Base-by-base conservation (phyloP, 2,113 vertebrate genomes). In the Todiramphus saurophagus region DNA sequence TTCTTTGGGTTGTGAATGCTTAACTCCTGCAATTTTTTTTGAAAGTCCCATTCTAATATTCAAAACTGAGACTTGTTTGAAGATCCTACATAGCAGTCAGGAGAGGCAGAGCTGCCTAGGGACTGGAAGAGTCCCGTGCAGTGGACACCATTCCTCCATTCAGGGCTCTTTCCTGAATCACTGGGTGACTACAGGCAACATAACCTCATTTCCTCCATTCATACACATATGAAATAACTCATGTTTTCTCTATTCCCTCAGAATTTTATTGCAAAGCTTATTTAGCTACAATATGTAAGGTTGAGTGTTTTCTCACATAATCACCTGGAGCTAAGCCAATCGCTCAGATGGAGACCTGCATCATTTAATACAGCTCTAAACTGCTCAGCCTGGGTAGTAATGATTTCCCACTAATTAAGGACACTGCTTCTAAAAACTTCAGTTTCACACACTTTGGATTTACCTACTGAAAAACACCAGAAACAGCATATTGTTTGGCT, bases 41-140 rank as follows among this genome's bases (percentile, higher is more conserved):
- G 56, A 48, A 96, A 94, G 58, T 73, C 30, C 48, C 63, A 69
- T 82, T 91, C 82, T 39, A 86, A 83, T 60, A 94, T 88, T 94
- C 53, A 93, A 62, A 89, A 80, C 24, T 59, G 18, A 51, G 24
- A 60, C 67, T 92, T 80, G 19, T 83, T 88, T 90, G 90, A 89
- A 89, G 90, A 72, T 50, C 28, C 53, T 28, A 24, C 56, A 17
- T 14, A 27, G 37, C 30, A 50, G 21, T 75, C 3, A 1, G 25
- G 66, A 81, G 48, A 93, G 33, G 33, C 83, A 81, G 76, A 80
- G 25, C 13, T 74, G 62, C 37, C 55, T 37, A 46, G 50, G 85
- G 78, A 72, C 53, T 83, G 41, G 50, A 46, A 83, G 55, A 90
- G 39, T 28, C 88, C 33, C 0, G 0, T 7, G 35, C n/a, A 80